A percentile compares a stretch with the other conserved stretches of the same genome.
Evolutionary conservation across 2,888 invertebrate genomes (phyloP).

Genomic region (Cartodere bifasciata): DNA sequence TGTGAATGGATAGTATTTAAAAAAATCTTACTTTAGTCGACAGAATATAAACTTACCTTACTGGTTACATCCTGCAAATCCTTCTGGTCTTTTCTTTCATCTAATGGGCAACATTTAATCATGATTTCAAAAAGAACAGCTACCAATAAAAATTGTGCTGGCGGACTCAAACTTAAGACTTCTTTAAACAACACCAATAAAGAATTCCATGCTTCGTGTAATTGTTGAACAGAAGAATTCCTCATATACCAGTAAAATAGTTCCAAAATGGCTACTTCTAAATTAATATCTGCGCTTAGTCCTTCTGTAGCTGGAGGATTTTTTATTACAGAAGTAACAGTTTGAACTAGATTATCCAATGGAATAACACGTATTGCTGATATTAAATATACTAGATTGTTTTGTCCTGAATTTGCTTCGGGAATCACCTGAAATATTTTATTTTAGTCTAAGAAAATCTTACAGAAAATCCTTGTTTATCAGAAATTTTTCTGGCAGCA

Average conservation of each 20-base stretch:
- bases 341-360: constrained; percentile 70
- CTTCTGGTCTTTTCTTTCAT: constrained; percentile 67
- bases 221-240: constrained; percentile 52
- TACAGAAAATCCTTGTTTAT: no score
- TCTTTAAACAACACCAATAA: constrained; percentile 64
- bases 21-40: constrained; percentile 7
- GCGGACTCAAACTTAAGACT: constrained; percentile 55
- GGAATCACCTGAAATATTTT: constrained; percentile 41
- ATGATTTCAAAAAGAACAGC: constrained; percentile 74
- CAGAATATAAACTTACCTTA: constrained; percentile 35
- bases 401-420: constrained; percentile 55
- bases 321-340: constrained; percentile 68
- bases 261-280: constrained; percentile 74
- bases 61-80: constrained; percentile 66
- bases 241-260: constrained; percentile 63
- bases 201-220: constrained; percentile 68
- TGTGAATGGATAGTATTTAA: no score
- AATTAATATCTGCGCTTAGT: constrained; percentile 43
- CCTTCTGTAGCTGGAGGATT: constrained; percentile 54
- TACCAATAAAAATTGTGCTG: constrained; percentile 66
- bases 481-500: no score
- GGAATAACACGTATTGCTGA: constrained; percentile 73
- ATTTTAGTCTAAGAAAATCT: no score
- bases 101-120: constrained; percentile 60
- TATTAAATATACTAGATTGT: constrained; percentile 65